phyloP scores from a whole-genome alignment of 1,140 invertebrate species.

The Drosophila pectinifera region DNA sequence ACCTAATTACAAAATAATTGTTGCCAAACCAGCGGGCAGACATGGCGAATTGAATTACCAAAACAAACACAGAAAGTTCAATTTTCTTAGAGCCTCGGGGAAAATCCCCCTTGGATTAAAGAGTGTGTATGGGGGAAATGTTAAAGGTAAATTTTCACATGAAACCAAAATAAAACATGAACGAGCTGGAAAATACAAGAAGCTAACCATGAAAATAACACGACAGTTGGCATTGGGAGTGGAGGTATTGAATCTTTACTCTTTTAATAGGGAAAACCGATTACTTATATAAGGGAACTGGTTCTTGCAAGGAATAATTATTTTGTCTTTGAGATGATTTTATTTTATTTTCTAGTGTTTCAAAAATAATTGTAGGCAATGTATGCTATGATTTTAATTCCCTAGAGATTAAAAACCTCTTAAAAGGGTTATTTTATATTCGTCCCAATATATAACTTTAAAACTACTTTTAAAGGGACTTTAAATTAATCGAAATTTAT shows the following conservation, averaged over 20 bases:
- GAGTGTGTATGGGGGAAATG: conserved; percentile 14
- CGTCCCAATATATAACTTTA: too few species aligned
- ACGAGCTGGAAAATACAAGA: conserved; percentile 5
- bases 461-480: too few species aligned
- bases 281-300: not conserved
- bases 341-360: rapidly evolving
- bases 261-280: not conserved
- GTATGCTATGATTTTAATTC: not conserved
- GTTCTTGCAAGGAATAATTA: too few species aligned
- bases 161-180: conserved; percentile 29
- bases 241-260: not conserved
- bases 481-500: too few species aligned
- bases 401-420: not conserved
- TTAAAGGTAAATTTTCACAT: conserved; percentile 33
- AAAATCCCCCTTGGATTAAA: conserved; percentile 3
- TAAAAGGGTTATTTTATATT: too few species aligned
- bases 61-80: conserved; percentile 72
- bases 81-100: conserved; percentile 15
- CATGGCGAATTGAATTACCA: conserved; percentile 73
- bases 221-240: not conserved
- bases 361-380: not conserved
- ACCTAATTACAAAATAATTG: conserved; percentile 83
- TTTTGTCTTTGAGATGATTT: not conserved
- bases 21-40: conserved; percentile 60
- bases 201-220: conserved; percentile 9